Percentiles rank a stretch among this genome's conserved stretches.
phyloP scores from a whole-genome alignment of 2,797 vertebrate genomes.

The Apodemus agrarius region DNA sequence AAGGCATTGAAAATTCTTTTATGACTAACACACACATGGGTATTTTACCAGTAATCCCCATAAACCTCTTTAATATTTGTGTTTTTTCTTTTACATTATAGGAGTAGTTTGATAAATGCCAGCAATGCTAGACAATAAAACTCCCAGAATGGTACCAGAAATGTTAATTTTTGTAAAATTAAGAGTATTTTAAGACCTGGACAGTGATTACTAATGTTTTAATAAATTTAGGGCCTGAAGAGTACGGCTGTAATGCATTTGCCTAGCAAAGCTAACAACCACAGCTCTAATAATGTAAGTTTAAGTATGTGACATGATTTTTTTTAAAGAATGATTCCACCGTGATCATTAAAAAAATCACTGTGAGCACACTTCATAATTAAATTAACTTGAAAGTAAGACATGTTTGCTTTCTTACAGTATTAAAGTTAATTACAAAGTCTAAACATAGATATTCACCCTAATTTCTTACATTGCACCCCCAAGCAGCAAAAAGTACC shows the following conservation, averaged over 20 bases:
- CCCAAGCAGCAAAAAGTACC: background rate
- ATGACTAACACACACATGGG: no score
- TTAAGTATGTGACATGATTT: background rate
- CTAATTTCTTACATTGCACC: background rate
- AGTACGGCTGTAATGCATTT: background rate
- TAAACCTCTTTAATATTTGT: background rate
- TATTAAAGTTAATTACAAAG: slow-evolving; percentile 25
- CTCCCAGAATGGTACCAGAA: background rate
- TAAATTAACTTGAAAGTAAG: background rate
- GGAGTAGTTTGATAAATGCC: slow-evolving; percentile 21
- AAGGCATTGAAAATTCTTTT: background rate
- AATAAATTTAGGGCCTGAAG: background rate
- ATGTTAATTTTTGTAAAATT: slow-evolving; percentile 48
- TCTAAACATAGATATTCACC: background rate
- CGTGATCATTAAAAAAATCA: background rate
- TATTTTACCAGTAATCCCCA: background rate
- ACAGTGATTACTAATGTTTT: background rate
- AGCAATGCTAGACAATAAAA: slow-evolving; percentile 32
- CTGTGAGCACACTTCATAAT: background rate
- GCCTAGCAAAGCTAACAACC: background rate
- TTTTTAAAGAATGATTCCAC: slow-evolving; percentile 8
- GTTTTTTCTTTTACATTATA: background rate
- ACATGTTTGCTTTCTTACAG: slow-evolving; percentile 24
- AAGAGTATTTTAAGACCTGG: slow-evolving; percentile 40
- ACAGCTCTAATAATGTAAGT: background rate